phyloP scores from a whole-genome alignment of 2,888 invertebrate species.

The Shargacucullia verbasci region DNA sequence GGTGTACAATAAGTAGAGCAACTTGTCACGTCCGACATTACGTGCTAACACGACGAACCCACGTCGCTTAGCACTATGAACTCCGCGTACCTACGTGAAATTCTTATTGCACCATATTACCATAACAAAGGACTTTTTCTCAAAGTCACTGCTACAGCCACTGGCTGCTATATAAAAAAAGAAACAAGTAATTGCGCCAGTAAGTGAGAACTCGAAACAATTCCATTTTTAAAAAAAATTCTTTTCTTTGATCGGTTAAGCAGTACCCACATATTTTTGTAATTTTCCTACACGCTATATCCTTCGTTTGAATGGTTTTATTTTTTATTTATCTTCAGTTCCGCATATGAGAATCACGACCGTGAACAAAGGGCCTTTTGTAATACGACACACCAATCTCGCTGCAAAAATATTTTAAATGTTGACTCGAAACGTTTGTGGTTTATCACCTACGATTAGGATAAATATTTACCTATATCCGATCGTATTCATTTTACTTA shows the following conservation, averaged over 20 bases:
- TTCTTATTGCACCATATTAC: constrained; percentile 1
- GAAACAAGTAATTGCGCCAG: too few species aligned
- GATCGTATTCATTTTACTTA: neutral
- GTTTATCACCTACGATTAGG: constrained; percentile 10
- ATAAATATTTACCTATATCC: neutral
- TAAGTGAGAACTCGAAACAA: too few species aligned
- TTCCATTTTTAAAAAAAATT: too few species aligned
- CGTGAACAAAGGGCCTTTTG: constrained; percentile 33
- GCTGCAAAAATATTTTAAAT: constrained; percentile 24
- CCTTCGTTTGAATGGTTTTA: constrained; percentile 27
- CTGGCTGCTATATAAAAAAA: too few species aligned
- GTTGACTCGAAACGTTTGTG: constrained; percentile 20
- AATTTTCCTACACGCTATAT: constrained; percentile 33
- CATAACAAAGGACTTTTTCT: constrained; percentile 29
- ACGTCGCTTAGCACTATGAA: too few species aligned
- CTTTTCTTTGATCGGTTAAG: too few species aligned
- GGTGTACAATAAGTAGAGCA: constrained; percentile 32
- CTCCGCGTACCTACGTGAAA: constrained; percentile 7
- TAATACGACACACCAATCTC: constrained; percentile 19
- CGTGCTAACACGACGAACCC: constrained; percentile 28
- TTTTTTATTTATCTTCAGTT: constrained; percentile 34
- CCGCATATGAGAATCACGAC: constrained; percentile 19
- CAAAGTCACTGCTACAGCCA: neutral
- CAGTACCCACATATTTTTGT: constrained; percentile 17
- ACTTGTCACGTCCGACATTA: constrained; percentile 34